Percentiles rank a stretch among this genome's conserved stretches.
Evolutionary conservation across 64 coral and sea anemone genomes (phyloP).

Genomic region (Anthopleura sola): DNA sequence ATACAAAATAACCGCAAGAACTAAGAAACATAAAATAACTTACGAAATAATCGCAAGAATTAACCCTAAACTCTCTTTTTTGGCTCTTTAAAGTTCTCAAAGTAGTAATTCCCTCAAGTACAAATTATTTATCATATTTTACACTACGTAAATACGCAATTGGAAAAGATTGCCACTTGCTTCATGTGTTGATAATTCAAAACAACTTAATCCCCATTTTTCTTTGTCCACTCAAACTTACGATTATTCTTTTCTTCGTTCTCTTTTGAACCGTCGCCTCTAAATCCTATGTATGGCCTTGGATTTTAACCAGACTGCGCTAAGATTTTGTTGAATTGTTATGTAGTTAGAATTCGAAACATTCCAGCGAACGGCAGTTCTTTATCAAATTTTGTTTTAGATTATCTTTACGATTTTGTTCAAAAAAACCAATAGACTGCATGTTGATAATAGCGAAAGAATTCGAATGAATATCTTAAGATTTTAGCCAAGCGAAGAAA

Average conservation of each 20-base stretch:
- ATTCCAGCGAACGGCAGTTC: too few species aligned
- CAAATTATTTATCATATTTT: not conserved
- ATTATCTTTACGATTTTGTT: too few species aligned
- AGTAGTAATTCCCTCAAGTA: not conserved
- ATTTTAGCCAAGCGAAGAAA: too few species aligned
- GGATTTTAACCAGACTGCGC: too few species aligned
- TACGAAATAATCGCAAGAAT: too few species aligned
- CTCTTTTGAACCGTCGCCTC: not conserved
- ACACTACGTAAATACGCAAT: not conserved
- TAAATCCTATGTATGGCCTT: not conserved
- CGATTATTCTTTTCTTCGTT: not conserved
- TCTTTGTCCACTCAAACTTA: not conserved
- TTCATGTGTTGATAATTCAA: too few species aligned
- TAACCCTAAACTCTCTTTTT: not conserved
- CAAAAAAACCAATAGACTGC: too few species aligned
- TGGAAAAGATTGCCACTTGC: not conserved
- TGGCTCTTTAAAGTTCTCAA: not conserved
- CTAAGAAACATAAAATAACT: too few species aligned
- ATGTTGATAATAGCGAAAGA: too few species aligned
- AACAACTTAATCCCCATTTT: constrained; percentile 3
- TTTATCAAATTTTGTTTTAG: too few species aligned
- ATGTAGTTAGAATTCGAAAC: too few species aligned
- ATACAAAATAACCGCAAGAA: not conserved
- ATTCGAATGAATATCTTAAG: too few species aligned
- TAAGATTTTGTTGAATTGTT: not conserved